Conservation (phyloP, 2,888 invertebrate species). For the Teinopalpus imperialis region DNA sequence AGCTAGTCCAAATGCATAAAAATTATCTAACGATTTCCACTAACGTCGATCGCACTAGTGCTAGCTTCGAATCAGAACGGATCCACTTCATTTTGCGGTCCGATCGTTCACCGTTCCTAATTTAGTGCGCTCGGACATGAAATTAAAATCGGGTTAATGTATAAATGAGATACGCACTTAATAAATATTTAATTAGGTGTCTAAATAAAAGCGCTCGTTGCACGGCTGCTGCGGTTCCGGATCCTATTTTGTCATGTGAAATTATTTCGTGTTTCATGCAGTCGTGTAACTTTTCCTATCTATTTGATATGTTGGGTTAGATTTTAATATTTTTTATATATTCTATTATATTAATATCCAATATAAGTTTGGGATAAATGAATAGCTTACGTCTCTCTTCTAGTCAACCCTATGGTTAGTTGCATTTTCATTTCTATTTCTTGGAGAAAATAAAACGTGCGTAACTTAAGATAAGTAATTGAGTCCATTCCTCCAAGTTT, state of each 20-base stretch:
- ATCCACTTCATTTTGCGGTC: constrained; percentile 78
- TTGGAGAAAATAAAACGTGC: too few species aligned
- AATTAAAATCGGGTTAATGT: constrained; percentile 80
- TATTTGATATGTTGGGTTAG: constrained; percentile 31
- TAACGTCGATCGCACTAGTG: constrained; percentile 45
- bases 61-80: constrained; percentile 46
- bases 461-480: too few species aligned
- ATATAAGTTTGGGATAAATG: too few species aligned
- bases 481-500: too few species aligned
- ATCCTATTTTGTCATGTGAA: constrained; percentile 57
- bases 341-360: too few species aligned
- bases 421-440: too few species aligned
- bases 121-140: constrained; percentile 76
- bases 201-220: constrained; percentile 72
- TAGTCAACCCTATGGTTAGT: too few species aligned
- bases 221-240: constrained; percentile 55
- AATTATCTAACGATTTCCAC: constrained; percentile 67
- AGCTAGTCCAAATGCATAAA: constrained; percentile 41
- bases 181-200: constrained; percentile 81
- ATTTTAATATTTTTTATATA: too few species aligned
- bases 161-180: constrained; percentile 78
- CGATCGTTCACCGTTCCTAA: constrained; percentile 69
- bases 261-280: constrained; percentile 47
- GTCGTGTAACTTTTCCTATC: constrained; percentile 33
- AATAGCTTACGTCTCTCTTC: too few species aligned